These are phyloP conservation scores for Drosophila arawakana DNA, from an alignment of 1,140 invertebrate species.

Conservation along the genomic window DNA sequence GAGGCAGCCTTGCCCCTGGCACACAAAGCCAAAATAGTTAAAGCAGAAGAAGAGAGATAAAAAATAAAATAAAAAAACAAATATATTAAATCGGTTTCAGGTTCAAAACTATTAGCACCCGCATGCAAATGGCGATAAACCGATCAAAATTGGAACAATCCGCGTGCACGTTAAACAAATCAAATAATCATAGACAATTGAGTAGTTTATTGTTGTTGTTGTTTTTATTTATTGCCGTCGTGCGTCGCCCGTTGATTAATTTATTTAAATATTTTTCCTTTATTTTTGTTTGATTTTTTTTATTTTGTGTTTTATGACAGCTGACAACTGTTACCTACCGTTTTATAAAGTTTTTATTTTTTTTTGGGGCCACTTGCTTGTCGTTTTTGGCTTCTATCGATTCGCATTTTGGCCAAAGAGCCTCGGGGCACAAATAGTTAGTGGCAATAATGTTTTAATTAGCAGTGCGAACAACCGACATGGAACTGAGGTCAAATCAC, in stretches of 20 bases:
- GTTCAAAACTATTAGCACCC: slow-evolving; percentile 58
- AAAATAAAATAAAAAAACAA: not conserved
- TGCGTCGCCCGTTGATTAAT: slow-evolving; percentile 22
- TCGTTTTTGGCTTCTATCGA: slow-evolving; percentile 35
- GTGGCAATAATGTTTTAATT: slow-evolving; percentile 64
- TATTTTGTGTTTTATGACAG: slow-evolving; percentile 41
- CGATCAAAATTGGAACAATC: slow-evolving; percentile 63
- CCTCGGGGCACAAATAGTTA: slow-evolving; percentile 51
- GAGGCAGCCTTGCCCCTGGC: slow-evolving; percentile 47
- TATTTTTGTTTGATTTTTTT: not conserved
- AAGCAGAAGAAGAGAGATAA: not conserved
- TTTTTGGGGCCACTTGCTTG: slow-evolving; percentile 49
- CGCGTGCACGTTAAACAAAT: slow-evolving; percentile 48
- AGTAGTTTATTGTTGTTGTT: slow-evolving; percentile 15
- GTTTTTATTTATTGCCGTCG: slow-evolving; percentile 13
- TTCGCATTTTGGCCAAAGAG: slow-evolving; percentile 32
- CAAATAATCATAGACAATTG: slow-evolving; percentile 48
- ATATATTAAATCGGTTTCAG: slow-evolving; percentile 17
- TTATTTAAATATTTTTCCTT: slow-evolving; percentile 19
- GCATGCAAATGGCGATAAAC: slow-evolving; percentile 54
- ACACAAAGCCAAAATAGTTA: slow-evolving; percentile 25
- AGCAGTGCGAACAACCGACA: slow-evolving; percentile 28
- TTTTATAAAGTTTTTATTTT: slow-evolving; percentile 19
- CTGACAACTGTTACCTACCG: slow-evolving; percentile 57
- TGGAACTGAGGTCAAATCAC: slow-evolving; percentile 25